These are phyloP conservation scores for Chaenogobius annularis DNA, from an alignment of 2,113 vertebrate genomes.

Conservation along the genomic window DNA sequence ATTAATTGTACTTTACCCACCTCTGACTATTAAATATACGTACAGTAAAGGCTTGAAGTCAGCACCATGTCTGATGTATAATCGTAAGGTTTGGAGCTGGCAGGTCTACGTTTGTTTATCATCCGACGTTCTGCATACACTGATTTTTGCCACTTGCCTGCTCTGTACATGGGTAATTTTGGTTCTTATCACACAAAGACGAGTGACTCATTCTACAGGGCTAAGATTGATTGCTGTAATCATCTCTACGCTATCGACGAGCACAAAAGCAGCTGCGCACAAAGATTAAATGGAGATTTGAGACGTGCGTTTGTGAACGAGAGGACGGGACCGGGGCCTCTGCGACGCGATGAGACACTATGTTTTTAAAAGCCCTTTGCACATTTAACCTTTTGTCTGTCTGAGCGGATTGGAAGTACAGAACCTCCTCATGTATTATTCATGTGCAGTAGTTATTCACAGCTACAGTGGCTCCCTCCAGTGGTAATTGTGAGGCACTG, in stretches of 20 bases:
- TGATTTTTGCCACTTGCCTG: conserved; percentile 18
- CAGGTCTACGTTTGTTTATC: conserved; percentile 5
- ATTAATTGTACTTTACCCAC: too few relatives aligned
- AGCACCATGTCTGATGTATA: too few relatives aligned
- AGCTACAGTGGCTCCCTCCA: conserved; percentile 4
- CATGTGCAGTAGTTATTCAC: conserved; percentile 7
- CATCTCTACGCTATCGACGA: conserved; percentile 66
- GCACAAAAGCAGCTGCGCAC: conserved; percentile 73
- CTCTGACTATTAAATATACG: too few relatives aligned
- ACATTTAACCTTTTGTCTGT: conserved; percentile 44
- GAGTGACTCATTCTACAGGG: conserved; percentile 59
- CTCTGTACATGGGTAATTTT: conserved; percentile 40
- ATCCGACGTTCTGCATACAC: conserved; percentile 27
- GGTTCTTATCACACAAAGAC: conserved; percentile 48
- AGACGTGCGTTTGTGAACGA: conserved; percentile 29
- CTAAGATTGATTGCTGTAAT: conserved; percentile 64
- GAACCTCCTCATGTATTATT: conserved; percentile 7
- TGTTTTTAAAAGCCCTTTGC: conserved; percentile 49
- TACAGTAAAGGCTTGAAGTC: too few relatives aligned
- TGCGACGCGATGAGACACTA: too few relatives aligned
- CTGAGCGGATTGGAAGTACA: not conserved
- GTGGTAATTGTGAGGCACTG: conserved; percentile 9
- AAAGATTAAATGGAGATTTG: conserved; percentile 36
- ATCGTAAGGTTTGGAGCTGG: too few relatives aligned
- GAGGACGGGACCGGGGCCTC: conserved; percentile 51